Base-by-base conservation (phyloP, 1,140 invertebrate genomes). In the Ectropis grisescens region DNA sequence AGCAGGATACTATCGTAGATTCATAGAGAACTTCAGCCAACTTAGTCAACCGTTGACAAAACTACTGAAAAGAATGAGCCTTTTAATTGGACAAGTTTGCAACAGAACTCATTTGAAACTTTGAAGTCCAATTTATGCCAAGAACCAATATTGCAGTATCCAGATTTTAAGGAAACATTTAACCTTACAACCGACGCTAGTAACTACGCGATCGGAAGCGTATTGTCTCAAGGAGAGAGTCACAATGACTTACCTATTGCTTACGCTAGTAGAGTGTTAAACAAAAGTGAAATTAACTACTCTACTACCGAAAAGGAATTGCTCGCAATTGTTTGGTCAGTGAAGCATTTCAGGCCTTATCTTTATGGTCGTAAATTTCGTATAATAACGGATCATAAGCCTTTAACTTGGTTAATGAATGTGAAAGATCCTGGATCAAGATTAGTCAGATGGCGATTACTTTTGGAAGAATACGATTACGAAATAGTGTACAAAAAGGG, bases 21-120 rank as follows among this genome's bases (percentile, higher is more conserved):
- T 34, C 24, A 34, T 34, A 12, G 14, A 27, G 13, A 13, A 34
- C 12, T 34, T 26, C 24, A n/a, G 24, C 24, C 4, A 26, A 26
- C 4, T 26, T 10, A 26, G 4, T 2, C 6, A 26, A 10, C 24
- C 24, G 24, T n/a, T 26, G 6, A 26, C 24, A 10, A 3, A 2
- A 6, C 10, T 4, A 4, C n/a, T 26, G 6, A 26, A 26, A 26
- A 26, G 10, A 4, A n/a, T n/a, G n/a, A n/a, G n/a, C n/a, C n/a
- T n/a, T n/a, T n/a, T n/a, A n/a, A n/a, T n/a, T n/a, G n/a, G n/a
- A n/a, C n/a, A n/a, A n/a, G n/a, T n/a, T n/a, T n/a, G n/a, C n/a
- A n/a, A n/a, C n/a, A n/a, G n/a, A n/a, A n/a, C n/a, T n/a, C n/a
- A n/a, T n/a, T n/a, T n/a, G n/a, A n/a, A n/a, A n/a, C n/a, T n/a